Conservation (phyloP, 2,113 vertebrate genomes). For the Mormyrus lacerda region DNA sequence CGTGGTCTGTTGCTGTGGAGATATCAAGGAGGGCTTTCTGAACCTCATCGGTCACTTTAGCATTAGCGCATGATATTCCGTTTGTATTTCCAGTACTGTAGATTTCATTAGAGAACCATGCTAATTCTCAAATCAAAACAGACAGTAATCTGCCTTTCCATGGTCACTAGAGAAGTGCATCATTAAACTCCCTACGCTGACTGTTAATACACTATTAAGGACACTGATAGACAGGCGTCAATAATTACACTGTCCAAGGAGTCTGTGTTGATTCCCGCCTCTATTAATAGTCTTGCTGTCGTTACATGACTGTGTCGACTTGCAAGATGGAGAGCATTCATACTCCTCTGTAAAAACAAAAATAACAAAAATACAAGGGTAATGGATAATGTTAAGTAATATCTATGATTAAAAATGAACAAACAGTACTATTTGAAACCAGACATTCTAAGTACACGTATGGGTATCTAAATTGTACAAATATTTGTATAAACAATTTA, state of each 20-base stretch:
- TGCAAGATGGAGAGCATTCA: constrained; percentile 73
- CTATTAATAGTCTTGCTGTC: constrained; percentile 59
- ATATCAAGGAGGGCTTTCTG: not conserved
- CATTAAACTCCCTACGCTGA: not conserved
- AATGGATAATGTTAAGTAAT: not conserved
- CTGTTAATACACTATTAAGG: not conserved
- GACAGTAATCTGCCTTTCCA: not conserved
- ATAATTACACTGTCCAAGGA: constrained; percentile 66
- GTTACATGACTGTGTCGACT: constrained; percentile 59
- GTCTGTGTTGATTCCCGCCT: constrained; percentile 58
- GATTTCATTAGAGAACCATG: not conserved
- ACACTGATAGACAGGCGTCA: not conserved
- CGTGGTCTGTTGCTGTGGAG: constrained; percentile 63
- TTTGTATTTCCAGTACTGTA: not conserved
- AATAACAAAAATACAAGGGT: not conserved
- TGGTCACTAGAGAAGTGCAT: not conserved
- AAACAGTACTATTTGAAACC: not conserved
- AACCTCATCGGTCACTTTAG: not conserved
- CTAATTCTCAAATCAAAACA: not conserved
- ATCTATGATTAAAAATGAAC: not conserved
- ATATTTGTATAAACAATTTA: not conserved
- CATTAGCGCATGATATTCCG: not conserved
- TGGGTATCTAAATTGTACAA: not conserved
- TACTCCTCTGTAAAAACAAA: constrained; percentile 57
- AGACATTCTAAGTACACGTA: not conserved